phyloP scores from a whole-genome alignment of 2,113 vertebrate species.

The Opisthocomus hoazin region DNA sequence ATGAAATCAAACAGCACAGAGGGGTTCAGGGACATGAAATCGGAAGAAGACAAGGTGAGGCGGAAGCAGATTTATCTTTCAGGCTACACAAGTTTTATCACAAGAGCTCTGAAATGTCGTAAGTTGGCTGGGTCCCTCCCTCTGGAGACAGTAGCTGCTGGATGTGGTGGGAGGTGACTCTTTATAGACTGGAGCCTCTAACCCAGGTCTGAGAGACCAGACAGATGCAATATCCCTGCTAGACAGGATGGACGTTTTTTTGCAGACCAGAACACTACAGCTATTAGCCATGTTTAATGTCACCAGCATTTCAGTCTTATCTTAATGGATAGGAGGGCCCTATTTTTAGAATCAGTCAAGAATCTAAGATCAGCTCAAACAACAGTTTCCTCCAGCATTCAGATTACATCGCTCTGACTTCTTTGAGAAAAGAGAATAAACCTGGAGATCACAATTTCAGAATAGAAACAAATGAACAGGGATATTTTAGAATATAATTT shows the following conservation, averaged over 20 bases:
- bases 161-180: background rate
- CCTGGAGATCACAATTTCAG: background rate
- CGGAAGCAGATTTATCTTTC: background rate
- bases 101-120: background rate
- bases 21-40: background rate
- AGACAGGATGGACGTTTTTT: slow-evolving; percentile 3
- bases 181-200: background rate
- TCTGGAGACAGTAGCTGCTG: background rate
- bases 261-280: background rate
- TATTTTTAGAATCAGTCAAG: slow-evolving; percentile 29
- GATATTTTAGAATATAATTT: background rate
- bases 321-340: slow-evolving; percentile 1
- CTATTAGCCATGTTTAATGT: background rate
- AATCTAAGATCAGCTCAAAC: background rate
- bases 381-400: background rate
- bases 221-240: background rate
- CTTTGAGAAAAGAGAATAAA: background rate
- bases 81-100: background rate
- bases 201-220: background rate
- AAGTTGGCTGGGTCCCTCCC: background rate
- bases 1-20: background rate
- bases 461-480: background rate
- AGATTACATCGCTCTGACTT: background rate
- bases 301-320: background rate
- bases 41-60: background rate